A percentile compares a stretch with the other conserved stretches of the same genome.
Evolutionary conservation across 2,888 invertebrate species (phyloP).

Genomic region (Morpho helenor): DNA sequence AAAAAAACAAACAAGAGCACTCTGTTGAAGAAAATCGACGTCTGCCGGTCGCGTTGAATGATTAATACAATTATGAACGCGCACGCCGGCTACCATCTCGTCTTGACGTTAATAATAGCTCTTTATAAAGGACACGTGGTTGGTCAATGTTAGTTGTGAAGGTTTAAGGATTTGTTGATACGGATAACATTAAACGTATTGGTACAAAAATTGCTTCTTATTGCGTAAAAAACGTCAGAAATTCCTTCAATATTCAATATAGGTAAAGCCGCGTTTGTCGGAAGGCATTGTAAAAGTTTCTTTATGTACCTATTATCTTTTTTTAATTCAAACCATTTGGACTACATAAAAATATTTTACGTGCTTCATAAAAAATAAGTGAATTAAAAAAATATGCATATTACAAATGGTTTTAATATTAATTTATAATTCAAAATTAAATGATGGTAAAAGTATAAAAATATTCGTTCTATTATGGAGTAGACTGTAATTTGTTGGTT

Average conservation of each 20-base stretch:
- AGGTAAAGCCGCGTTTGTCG: neutral
- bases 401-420: too few species aligned
- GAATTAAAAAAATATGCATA: too few species aligned
- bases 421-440: too few species aligned
- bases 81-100: slow-evolving; percentile 68
- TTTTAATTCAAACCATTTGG: too few species aligned
- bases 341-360: too few species aligned
- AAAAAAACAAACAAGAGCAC: slow-evolving; percentile 79
- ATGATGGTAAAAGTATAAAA: too few species aligned
- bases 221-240: slow-evolving; percentile 28
- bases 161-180: slow-evolving; percentile 37
- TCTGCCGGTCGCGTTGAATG: slow-evolving; percentile 76
- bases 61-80: slow-evolving; percentile 78
- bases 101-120: slow-evolving; percentile 65
- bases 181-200: slow-evolving; percentile 1
- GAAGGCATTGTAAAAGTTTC: too few species aligned
- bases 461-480: too few species aligned
- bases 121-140: slow-evolving; percentile 73
- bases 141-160: slow-evolving; percentile 27
- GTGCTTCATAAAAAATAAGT: too few species aligned
- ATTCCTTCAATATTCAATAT: neutral
- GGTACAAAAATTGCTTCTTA: neutral
- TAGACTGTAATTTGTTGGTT: too few species aligned
- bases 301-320: too few species aligned
- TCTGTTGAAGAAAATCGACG: slow-evolving; percentile 79